These are phyloP conservation scores for Fopius arisanus DNA, from an alignment of 1,140 invertebrate species.

Conservation along the genomic window DNA sequence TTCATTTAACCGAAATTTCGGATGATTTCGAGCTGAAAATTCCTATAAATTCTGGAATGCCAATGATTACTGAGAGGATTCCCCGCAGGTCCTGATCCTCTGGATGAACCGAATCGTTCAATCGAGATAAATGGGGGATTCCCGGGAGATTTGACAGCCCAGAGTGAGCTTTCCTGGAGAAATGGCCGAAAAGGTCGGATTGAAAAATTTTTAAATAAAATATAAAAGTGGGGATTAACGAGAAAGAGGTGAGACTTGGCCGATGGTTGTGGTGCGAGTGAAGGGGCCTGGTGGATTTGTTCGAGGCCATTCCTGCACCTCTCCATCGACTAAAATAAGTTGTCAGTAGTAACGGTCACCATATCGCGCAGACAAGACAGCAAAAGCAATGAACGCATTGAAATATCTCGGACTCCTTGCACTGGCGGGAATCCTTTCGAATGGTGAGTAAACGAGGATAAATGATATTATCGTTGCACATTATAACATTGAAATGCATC, in stretches of 20 bases:
- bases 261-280: conserved; percentile 43
- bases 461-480: not conserved
- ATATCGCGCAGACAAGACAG: conserved; percentile 47
- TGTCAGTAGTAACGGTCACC: conserved; percentile 57
- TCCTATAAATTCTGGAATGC: too few relatives aligned
- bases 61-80: too few relatives aligned
- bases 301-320: conserved; percentile 43
- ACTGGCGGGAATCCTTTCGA: conserved; percentile 45
- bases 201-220: not conserved
- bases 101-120: too few relatives aligned
- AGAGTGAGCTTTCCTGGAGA: too few relatives aligned
- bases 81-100: too few relatives aligned
- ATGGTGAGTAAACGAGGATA: conserved; percentile 42
- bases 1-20: too few relatives aligned
- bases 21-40: too few relatives aligned
- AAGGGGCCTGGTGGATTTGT: conserved; percentile 41
- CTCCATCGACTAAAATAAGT: conserved; percentile 40
- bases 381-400: conserved; percentile 50
- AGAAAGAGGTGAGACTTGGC: conserved; percentile 41
- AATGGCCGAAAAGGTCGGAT: too few relatives aligned
- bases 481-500: not conserved
- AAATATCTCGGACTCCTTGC: conserved; percentile 47
- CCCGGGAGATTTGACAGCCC: too few relatives aligned
- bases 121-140: too few relatives aligned
- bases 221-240: conserved; percentile 33